These are phyloP conservation scores for Mayetiola destructor DNA, from an alignment of 2,888 invertebrate species.

Conservation along the genomic window DNA sequence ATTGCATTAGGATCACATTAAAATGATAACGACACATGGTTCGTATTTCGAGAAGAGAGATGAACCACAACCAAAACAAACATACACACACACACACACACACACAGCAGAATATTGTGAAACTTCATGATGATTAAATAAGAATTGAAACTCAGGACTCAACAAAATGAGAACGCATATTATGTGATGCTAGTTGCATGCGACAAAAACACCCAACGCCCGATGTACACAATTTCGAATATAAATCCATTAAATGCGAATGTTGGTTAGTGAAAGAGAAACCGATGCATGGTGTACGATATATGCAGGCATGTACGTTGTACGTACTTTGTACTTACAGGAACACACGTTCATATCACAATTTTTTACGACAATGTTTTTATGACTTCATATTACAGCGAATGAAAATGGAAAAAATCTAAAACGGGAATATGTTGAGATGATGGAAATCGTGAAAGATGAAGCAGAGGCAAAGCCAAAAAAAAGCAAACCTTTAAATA, in stretches of 20 bases:
- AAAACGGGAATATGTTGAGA: too few species aligned
- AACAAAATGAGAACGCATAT: not conserved
- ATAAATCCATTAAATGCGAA: slow-evolving; percentile 7
- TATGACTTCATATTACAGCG: slow-evolving; percentile 8
- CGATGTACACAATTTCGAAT: not conserved
- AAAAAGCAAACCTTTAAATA: slow-evolving; percentile 4
- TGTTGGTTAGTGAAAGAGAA: too few species aligned
- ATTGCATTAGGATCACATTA: too few species aligned
- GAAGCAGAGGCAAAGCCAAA: not conserved
- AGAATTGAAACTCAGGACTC: not conserved
- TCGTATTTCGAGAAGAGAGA: too few species aligned
- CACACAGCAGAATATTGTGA: not conserved
- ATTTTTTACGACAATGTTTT: slow-evolving; percentile 11
- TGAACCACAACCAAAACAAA: not conserved
- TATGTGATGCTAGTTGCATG: too few species aligned
- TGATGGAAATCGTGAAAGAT: not conserved
- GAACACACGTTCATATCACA: slow-evolving; percentile 8
- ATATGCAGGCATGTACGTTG: too few species aligned
- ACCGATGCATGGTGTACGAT: too few species aligned
- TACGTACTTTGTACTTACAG: too few species aligned
- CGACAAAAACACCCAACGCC: not conserved
- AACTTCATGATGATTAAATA: not conserved
- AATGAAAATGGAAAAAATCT: too few species aligned
- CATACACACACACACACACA: not conserved
- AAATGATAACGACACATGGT: too few species aligned